These are phyloP conservation scores for Macrosoma leucophasiata DNA, from an alignment of 2,888 invertebrate species.

Conservation along the genomic window DNA sequence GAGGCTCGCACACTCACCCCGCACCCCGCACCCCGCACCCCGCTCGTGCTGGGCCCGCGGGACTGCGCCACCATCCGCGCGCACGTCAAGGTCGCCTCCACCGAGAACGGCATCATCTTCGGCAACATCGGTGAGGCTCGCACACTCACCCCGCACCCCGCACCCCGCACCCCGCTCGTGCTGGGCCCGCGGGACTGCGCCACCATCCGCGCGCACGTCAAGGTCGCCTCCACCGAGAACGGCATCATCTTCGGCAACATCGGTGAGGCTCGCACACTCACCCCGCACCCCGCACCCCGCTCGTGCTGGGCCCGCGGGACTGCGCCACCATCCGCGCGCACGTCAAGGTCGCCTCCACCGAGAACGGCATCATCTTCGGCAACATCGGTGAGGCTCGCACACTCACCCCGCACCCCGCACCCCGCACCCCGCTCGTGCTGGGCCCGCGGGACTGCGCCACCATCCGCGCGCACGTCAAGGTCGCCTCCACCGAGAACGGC, in stretches of 20 bases:
- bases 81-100: conserved; percentile 99
- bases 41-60: conserved; percentile 96
- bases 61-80: conserved; percentile 99
- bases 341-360: conserved; percentile 99
- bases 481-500: conserved; percentile 99
- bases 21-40: too few species aligned
- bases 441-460: conserved; percentile 98
- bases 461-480: conserved; percentile 98
- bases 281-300: too few species aligned
- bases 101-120: conserved; percentile 99
- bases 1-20: too few species aligned
- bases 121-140: conserved; percentile 96
- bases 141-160: too few species aligned
- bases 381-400: conserved; percentile 96
- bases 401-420: too few species aligned
- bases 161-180: too few species aligned
- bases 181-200: conserved; percentile 98
- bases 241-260: conserved; percentile 99
- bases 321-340: conserved; percentile 99
- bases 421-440: too few species aligned
- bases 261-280: too few species aligned
- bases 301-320: conserved; percentile 97
- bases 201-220: conserved; percentile 98
- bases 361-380: conserved; percentile 99
- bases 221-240: conserved; percentile 99